Evolutionary conservation across 2,797 vertebrate genomes (phyloP).

Genomic region (Xerus rutilus): DNA sequence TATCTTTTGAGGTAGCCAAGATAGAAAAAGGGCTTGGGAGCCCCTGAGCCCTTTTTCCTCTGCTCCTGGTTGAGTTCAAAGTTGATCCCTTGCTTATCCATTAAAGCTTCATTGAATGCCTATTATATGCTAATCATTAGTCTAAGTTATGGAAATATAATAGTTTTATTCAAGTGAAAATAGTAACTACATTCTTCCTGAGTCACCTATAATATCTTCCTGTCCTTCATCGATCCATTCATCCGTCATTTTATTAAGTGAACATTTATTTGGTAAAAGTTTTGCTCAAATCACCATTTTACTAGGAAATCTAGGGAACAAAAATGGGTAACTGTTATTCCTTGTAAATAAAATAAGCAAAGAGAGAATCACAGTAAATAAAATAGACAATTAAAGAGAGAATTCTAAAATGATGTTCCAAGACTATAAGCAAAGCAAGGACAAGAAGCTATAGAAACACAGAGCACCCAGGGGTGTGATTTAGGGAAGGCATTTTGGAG

Average conservation of each 20-base stretch:
- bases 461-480: neutral
- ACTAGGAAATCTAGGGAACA: neutral
- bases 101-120: neutral
- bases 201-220: neutral
- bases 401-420: neutral
- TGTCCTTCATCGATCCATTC: neutral
- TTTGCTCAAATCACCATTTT: slow-evolving; percentile 40
- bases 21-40: neutral
- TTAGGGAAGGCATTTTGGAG: neutral
- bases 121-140: neutral
- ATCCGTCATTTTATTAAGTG: neutral
- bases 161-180: neutral
- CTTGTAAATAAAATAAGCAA: neutral
- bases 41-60: neutral
- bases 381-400: neutral
- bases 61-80: neutral
- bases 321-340: neutral
- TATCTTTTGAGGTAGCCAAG: neutral
- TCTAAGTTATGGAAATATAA: neutral
- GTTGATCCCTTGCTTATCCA: neutral
- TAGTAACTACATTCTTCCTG: neutral
- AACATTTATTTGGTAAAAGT: neutral
- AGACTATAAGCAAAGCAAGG: neutral
- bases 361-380: neutral
- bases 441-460: neutral